Evolutionary conservation across 1,140 invertebrate species (phyloP).

Genomic region (Tribolium castaneum): DNA sequence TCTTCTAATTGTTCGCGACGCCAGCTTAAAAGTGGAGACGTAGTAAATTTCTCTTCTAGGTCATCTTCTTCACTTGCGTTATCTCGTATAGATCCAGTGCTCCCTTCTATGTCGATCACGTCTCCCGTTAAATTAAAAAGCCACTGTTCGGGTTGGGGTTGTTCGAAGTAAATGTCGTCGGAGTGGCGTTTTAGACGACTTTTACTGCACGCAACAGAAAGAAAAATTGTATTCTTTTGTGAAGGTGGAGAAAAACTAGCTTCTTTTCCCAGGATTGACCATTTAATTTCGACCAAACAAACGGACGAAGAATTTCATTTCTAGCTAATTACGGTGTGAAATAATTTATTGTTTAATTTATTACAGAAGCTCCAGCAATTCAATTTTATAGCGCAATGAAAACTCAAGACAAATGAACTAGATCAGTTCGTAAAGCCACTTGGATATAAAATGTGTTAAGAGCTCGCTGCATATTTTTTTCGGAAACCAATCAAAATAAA

Average conservation of each 20-base stretch:
- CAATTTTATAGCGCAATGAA: too few species aligned
- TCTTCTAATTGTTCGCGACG: slow-evolving; percentile 53
- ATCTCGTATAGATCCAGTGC: slow-evolving; percentile 44
- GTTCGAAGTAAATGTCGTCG: slow-evolving; percentile 17
- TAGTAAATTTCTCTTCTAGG: not conserved
- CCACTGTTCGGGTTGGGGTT: slow-evolving; percentile 43
- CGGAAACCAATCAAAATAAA: too few species aligned
- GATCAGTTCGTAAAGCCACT: too few species aligned
- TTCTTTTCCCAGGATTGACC: not conserved
- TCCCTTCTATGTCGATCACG: slow-evolving; percentile 51
- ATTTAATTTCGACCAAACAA: not conserved
- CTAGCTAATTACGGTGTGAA: too few species aligned
- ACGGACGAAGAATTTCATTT: not conserved
- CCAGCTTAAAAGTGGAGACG: not conserved
- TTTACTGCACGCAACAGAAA: not conserved
- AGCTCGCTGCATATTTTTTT: too few species aligned
- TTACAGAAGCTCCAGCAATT: too few species aligned
- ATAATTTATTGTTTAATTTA: too few species aligned
- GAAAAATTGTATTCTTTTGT: not conserved
- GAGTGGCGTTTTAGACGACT: slow-evolving; percentile 15
- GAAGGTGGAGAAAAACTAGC: not conserved
- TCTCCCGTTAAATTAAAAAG: slow-evolving; percentile 67
- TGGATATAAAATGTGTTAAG: too few species aligned
- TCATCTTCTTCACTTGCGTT: slow-evolving; percentile 56
- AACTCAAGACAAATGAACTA: too few species aligned